A percentile compares a stretch with the other conserved stretches of the same genome.
Evolutionary conservation across 2,888 invertebrate genomes (phyloP).

Genomic region (Laothoe populi): DNA sequence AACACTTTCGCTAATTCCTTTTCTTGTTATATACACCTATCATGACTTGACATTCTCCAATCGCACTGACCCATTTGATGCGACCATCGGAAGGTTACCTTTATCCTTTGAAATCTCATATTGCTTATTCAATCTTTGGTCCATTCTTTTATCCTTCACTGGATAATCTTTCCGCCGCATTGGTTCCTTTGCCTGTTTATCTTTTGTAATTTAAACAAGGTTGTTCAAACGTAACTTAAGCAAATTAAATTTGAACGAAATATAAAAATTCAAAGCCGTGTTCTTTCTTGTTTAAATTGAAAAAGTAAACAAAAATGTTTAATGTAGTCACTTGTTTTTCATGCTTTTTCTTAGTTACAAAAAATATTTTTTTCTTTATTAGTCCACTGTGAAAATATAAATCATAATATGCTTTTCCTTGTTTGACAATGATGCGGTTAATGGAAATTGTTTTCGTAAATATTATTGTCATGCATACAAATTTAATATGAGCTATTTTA

Average conservation of each 20-base stretch:
- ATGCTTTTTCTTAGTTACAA: neutral
- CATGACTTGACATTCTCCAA: too few species aligned
- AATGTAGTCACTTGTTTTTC: neutral
- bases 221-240: constrained; percentile 57
- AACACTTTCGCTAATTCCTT: too few species aligned
- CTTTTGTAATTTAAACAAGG: constrained; percentile 69
- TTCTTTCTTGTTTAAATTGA: constrained; percentile 19
- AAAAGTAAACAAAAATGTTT: constrained; percentile 9
- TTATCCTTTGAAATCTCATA: constrained; percentile 68
- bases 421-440: too few species aligned
- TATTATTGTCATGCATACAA: too few species aligned
- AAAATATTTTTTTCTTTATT: too few species aligned
- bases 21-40: too few species aligned
- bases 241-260: constrained; percentile 53
- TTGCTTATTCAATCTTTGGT: constrained; percentile 70
- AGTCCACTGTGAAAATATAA: too few species aligned
- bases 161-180: constrained; percentile 65
- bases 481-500: too few species aligned
- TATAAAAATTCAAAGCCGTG: constrained; percentile 34
- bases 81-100: too few species aligned
- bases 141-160: constrained; percentile 60
- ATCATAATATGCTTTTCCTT: too few species aligned
- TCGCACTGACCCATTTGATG: constrained; percentile 45
- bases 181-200: constrained; percentile 58
- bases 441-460: too few species aligned